These are phyloP conservation scores for Leptogaster cylindrica DNA, from an alignment of 2,888 invertebrate species.

Conservation along the genomic window DNA sequence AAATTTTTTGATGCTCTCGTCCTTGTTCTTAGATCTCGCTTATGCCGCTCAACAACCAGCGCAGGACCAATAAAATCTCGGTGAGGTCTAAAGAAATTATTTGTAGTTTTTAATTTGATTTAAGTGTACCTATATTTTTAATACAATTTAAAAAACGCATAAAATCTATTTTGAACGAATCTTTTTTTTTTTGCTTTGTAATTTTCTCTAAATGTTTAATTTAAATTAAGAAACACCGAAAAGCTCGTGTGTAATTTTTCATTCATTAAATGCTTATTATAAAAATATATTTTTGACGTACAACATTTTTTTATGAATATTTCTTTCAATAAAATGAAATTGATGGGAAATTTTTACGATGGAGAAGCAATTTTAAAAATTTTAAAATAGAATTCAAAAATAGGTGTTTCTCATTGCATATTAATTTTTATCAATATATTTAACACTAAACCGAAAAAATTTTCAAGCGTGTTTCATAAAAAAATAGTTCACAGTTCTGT, in stretches of 20 bases:
- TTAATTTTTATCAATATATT: too few species aligned
- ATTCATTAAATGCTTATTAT: background rate
- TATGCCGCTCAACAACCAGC: constrained; percentile 75
- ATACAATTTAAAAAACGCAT: too few species aligned
- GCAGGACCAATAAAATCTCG: constrained; percentile 72
- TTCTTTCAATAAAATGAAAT: background rate
- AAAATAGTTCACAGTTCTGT: background rate
- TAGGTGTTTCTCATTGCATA: too few species aligned
- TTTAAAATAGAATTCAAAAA: too few species aligned
- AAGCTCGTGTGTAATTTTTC: background rate
- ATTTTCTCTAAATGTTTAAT: background rate
- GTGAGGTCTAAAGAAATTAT: constrained; percentile 65
- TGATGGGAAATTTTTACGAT: too few species aligned
- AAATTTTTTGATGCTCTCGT: constrained; percentile 63
- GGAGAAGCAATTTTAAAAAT: too few species aligned
- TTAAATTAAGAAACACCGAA: too few species aligned
- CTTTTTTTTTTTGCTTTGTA: background rate
- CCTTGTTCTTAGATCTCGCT: constrained; percentile 65
- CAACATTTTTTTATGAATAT: background rate
- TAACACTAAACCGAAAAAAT: too few species aligned
- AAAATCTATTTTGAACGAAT: background rate
- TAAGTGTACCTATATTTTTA: too few species aligned
- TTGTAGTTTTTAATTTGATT: too few species aligned
- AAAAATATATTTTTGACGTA: too few species aligned
- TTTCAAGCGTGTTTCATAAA: too few species aligned